Evolutionary conservation across 2,113 vertebrate genomes (phyloP).

Genomic region (Vidua macroura): DNA sequence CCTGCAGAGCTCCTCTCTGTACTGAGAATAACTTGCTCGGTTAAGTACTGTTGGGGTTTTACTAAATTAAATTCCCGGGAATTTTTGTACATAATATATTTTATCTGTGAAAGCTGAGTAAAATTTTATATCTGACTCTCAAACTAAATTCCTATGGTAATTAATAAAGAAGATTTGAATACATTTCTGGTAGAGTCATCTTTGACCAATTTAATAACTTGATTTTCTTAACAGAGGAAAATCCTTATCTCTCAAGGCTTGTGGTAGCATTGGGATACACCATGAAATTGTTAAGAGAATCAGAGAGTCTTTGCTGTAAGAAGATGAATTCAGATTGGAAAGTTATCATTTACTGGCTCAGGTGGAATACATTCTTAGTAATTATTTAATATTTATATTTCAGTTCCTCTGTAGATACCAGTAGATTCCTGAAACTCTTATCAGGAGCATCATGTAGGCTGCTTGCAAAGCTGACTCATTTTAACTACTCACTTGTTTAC

Average conservation of each 20-base stretch:
- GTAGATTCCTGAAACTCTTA: not conserved
- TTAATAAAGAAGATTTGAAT: conserved; percentile 65
- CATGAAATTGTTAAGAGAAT: conserved; percentile 39
- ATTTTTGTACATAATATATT: conserved; percentile 44
- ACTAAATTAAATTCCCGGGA: conserved; percentile 41
- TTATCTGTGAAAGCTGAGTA: conserved; percentile 39
- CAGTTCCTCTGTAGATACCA: not conserved
- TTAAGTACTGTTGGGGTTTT: conserved; percentile 58
- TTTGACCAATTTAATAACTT: conserved; percentile 65
- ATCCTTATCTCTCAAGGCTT: conserved; percentile 58
- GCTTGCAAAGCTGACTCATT: not conserved
- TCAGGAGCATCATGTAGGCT: not conserved
- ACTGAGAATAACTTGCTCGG: conserved; percentile 34
- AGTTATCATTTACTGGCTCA: conserved; percentile 16
- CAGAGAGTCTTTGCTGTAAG: not conserved
- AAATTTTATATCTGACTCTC: conserved; percentile 17
- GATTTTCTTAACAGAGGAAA: conserved; percentile 66
- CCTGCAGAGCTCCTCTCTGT: conserved; percentile 32
- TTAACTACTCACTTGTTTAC: not conserved
- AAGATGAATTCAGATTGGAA: conserved; percentile 15
- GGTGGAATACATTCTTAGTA: not conserved
- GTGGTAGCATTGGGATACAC: conserved; percentile 16
- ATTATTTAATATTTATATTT: conserved; percentile 24
- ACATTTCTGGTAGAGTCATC: conserved; percentile 51
- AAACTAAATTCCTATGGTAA: conserved; percentile 63